These are phyloP conservation scores for Mongoloraphidia duomilia DNA, from an alignment of 2,888 invertebrate genomes.

Conservation along the genomic window DNA sequence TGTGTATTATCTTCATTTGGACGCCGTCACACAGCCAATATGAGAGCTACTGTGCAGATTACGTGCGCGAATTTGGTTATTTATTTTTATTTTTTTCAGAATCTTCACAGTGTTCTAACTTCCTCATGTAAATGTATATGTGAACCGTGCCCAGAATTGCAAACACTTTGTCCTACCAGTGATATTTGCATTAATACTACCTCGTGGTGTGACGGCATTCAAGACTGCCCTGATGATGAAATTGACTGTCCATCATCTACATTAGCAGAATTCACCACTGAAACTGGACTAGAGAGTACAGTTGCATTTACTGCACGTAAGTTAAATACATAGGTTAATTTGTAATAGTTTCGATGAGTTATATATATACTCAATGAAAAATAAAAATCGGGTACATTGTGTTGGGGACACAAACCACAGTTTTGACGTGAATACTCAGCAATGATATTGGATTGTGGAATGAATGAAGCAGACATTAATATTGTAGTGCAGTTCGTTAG, in stretches of 20 bases:
- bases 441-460: no score
- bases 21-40: no score
- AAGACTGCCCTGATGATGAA: slow-evolving; percentile 77
- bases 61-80: neutral
- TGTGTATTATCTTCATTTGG: no score
- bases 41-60: neutral
- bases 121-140: slow-evolving; percentile 58
- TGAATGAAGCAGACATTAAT: no score
- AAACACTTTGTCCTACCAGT: slow-evolving; percentile 56
- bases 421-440: no score
- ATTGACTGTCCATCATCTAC: slow-evolving; percentile 37
- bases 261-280: slow-evolving; percentile 14
- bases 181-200: slow-evolving; percentile 53
- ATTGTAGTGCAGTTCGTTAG: no score
- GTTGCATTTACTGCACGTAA: neutral
- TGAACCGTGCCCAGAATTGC: slow-evolving; percentile 50
- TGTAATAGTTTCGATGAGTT: neutral
- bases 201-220: slow-evolving; percentile 68
- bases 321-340: neutral
- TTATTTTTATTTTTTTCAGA: slow-evolving; percentile 24
- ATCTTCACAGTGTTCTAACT: slow-evolving; percentile 41
- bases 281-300: neutral
- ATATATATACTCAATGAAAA: no score
- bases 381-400: no score
- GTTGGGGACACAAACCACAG: no score